A percentile compares a stretch with the other conserved stretches of the same genome.
phyloP scores from a whole-genome alignment of 2,888 invertebrate genomes.

The Thecocarcelia acutangulata region DNA sequence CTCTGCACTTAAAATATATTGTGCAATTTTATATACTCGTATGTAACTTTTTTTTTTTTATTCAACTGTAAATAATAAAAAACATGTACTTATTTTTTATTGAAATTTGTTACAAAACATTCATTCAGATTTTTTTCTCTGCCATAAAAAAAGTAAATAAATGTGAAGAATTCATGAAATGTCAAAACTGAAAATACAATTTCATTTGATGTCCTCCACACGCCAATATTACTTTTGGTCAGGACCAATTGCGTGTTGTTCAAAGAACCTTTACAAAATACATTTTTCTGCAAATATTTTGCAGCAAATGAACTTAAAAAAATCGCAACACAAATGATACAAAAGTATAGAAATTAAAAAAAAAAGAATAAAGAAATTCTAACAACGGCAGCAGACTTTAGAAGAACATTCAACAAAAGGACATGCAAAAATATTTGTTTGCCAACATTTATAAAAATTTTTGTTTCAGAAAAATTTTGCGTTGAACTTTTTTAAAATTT shows the following conservation, averaged over 20 bases:
- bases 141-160: slow-evolving; percentile 22
- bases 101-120: slow-evolving; percentile 17
- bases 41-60: no score
- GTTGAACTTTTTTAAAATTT: neutral
- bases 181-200: slow-evolving; percentile 39
- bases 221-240: slow-evolving; percentile 4
- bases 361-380: neutral
- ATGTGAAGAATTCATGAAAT: slow-evolving; percentile 53
- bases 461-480: neutral
- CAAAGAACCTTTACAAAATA: slow-evolving; percentile 15
- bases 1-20: no score
- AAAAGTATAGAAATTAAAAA: neutral
- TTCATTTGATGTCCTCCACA: slow-evolving; percentile 7
- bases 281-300: neutral
- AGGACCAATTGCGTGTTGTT: slow-evolving; percentile 48
- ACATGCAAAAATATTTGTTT: no score
- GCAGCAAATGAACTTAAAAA: slow-evolving; percentile 25
- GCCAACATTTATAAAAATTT: neutral
- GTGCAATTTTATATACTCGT: no score
- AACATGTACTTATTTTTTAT: neutral
- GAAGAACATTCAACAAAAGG: no score
- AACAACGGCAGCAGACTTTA: neutral
- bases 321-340: neutral
- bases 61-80: neutral
- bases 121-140: slow-evolving; percentile 6